Percentiles rank a stretch among this genome's conserved stretches.
These are phyloP conservation scores for Pedionomus torquatus DNA, from an alignment of 2,113 vertebrate species.

Conservation along the genomic window DNA sequence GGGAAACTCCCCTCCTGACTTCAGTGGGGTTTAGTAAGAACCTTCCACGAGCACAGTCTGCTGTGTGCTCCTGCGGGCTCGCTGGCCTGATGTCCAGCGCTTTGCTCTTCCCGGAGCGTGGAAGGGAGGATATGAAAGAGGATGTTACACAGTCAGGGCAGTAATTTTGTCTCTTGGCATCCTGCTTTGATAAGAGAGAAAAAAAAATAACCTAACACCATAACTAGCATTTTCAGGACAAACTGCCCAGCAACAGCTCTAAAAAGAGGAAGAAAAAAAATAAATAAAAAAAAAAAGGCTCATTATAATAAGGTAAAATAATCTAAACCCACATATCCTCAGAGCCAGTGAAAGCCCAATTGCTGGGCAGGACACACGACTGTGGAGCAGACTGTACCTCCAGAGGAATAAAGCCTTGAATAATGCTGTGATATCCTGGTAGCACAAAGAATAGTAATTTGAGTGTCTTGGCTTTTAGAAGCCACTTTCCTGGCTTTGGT, in stretches of 20 bases:
- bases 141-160: constrained; percentile 21
- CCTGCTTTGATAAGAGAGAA: background rate
- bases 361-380: background rate
- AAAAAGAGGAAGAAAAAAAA: background rate
- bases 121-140: constrained; percentile 42
- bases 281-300: background rate
- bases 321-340: background rate
- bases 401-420: background rate
- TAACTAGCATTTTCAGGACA: background rate
- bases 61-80: background rate
- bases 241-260: background rate
- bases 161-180: constrained; percentile 26
- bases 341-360: background rate
- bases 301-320: background rate
- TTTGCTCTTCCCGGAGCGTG: background rate
- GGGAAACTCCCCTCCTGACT: background rate
- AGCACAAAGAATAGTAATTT: background rate
- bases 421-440: background rate
- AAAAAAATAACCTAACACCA: background rate
- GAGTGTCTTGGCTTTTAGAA: background rate
- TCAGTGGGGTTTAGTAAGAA: background rate
- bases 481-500: background rate
- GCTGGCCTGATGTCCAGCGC: background rate
- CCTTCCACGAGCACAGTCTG: background rate
- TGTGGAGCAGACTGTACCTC: background rate